A percentile compares a stretch with the other conserved stretches of the same genome.
phyloP scores from a whole-genome alignment of 2,113 vertebrate genomes.

The Potamarius usumacintae region DNA sequence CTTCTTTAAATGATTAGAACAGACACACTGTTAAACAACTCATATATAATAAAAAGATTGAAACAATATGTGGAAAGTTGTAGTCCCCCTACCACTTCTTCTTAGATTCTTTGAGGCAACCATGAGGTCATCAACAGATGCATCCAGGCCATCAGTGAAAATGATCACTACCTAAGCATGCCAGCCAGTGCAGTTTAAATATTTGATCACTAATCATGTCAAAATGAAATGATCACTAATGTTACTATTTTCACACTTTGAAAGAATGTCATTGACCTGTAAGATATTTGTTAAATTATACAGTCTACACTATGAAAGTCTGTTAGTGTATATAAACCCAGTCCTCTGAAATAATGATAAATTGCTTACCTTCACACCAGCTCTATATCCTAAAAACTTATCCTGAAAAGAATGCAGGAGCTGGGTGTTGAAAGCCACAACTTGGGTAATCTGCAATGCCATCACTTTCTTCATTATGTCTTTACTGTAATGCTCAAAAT shows the following conservation, averaged over 20 bases:
- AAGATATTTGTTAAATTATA: no score
- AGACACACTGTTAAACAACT: neutral
- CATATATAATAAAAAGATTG: neutral
- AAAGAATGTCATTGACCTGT: neutral
- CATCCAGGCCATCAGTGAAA: slow-evolving; percentile 85
- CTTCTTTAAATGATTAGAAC: neutral
- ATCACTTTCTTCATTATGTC: slow-evolving; percentile 73
- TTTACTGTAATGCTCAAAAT: slow-evolving; percentile 71
- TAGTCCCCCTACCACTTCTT: slow-evolving; percentile 65
- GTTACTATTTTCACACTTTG: neutral
- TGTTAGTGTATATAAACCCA: neutral
- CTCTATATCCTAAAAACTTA: slow-evolving; percentile 63
- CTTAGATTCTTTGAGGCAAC: slow-evolving; percentile 65
- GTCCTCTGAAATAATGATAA: neutral
- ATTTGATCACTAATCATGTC: neutral
- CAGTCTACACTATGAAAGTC: neutral
- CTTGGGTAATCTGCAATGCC: slow-evolving; percentile 47
- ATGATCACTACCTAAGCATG: slow-evolving; percentile 78
- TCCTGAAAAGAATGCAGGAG: slow-evolving; percentile 74
- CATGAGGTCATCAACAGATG: slow-evolving; percentile 69
- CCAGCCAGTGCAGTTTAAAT: neutral
- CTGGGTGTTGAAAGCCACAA: slow-evolving; percentile 69
- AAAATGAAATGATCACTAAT: neutral
- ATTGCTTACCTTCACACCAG: slow-evolving; percentile 68
- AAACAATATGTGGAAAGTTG: neutral